These are phyloP conservation scores for Pteromalus puparum DNA, from an alignment of 1,140 invertebrate genomes.

Conservation along the genomic window DNA sequence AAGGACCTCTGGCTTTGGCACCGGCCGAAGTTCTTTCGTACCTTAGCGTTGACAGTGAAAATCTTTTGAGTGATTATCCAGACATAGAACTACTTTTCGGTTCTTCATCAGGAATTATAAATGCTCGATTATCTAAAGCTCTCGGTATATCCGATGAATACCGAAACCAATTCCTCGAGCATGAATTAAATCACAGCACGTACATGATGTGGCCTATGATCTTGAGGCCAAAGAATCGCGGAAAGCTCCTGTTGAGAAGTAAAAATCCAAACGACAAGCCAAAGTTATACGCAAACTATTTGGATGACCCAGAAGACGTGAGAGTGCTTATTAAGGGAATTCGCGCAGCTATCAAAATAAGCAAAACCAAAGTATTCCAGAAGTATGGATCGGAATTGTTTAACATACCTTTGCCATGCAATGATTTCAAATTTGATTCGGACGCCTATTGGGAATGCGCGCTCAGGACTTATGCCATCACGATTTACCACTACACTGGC, in stretches of 20 bases:
- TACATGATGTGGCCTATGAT: background rate
- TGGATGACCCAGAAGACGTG: background rate
- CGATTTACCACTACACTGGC: background rate
- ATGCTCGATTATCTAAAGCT: background rate
- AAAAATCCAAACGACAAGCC: background rate
- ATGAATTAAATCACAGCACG: background rate
- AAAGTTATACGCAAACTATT: background rate
- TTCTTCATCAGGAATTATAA: background rate
- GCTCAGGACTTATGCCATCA: background rate
- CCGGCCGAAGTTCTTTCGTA: background rate
- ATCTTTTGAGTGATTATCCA: background rate
- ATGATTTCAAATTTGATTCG: background rate
- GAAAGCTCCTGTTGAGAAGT: background rate
- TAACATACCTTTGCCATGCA: background rate
- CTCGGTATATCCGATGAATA: background rate
- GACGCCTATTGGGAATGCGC: constrained; percentile 31
- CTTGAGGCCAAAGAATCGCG: background rate
- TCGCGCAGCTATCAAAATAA: background rate
- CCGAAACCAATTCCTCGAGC: background rate
- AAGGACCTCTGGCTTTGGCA: background rate
- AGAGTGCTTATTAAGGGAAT: background rate
- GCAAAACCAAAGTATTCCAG: background rate
- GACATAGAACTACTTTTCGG: constrained; percentile 7
- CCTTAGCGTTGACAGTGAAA: background rate
- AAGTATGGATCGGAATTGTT: constrained; percentile 1